Evolutionary conservation across 2,113 vertebrate species (phyloP).

Genomic region (Noctilio leporinus): DNA sequence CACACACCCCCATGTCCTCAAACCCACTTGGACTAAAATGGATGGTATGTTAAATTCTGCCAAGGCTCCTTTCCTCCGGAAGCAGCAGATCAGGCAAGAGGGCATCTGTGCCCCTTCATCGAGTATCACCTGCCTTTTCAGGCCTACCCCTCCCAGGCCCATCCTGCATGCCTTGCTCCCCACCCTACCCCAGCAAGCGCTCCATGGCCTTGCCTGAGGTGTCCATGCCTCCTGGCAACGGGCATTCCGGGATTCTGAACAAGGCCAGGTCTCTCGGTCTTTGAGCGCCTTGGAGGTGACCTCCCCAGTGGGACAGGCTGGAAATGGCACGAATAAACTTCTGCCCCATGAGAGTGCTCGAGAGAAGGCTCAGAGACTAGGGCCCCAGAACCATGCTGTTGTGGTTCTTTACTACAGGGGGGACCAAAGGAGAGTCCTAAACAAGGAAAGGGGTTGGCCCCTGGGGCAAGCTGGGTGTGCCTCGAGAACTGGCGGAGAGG

Average conservation of each 20-base stretch:
- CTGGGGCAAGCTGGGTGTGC: neutral
- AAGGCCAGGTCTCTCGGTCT: neutral
- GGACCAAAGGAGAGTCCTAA: neutral
- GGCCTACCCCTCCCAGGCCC: rapidly evolving
- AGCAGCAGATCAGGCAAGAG: neutral
- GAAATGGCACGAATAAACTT: neutral
- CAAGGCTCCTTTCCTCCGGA: neutral
- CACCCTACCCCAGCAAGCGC: neutral
- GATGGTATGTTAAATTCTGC: too few species aligned
- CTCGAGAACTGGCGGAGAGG: neutral
- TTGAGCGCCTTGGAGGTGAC: neutral
- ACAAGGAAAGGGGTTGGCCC: neutral
- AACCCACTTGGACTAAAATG: neutral
- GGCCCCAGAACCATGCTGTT: rapidly evolving
- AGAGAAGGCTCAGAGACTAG: neutral
- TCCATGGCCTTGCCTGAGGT: rapidly evolving
- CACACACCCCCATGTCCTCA: neutral
- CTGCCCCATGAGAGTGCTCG: rapidly evolving
- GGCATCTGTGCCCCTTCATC: rapidly evolving
- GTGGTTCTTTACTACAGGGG: neutral
- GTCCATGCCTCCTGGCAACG: rapidly evolving
- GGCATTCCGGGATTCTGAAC: neutral
- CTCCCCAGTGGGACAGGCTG: neutral
- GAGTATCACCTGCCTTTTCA: neutral
- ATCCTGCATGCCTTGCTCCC: rapidly evolving